phyloP scores from a whole-genome alignment of 2,797 vertebrate species.

The Sphenopsis melanotis region DNA sequence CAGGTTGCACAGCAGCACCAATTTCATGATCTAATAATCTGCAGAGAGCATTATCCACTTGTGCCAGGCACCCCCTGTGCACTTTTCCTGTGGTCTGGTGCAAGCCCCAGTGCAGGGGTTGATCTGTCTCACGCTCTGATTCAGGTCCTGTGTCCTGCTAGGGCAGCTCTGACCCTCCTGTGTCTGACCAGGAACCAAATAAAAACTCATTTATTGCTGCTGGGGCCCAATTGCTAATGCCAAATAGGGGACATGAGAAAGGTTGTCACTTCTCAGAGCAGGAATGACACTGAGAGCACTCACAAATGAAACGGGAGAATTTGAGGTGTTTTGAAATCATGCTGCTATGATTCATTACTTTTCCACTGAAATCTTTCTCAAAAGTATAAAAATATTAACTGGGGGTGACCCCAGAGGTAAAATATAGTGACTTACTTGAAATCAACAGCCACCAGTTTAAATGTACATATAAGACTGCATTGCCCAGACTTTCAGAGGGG shows the following conservation, averaged over 20 bases:
- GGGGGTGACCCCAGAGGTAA: not conserved
- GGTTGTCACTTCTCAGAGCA: not conserved
- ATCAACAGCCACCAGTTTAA: not conserved
- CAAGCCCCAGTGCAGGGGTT: not conserved
- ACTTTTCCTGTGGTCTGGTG: not conserved
- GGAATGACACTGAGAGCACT: not conserved
- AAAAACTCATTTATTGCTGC: not conserved
- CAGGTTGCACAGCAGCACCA: not conserved
- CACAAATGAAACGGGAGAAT: not conserved
- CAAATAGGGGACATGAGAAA: not conserved
- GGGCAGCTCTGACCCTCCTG: not conserved
- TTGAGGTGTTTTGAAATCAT: not conserved
- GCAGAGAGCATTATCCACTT: not conserved
- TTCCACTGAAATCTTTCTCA: not conserved
- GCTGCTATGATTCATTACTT: not conserved
- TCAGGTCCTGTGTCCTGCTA: not conserved
- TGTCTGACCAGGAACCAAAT: not conserved
- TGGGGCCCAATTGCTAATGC: not conserved
- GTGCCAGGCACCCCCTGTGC: not conserved
- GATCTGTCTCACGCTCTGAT: accelerated
- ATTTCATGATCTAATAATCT: not conserved
- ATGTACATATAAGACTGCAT: not conserved
- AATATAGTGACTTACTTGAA: not conserved
- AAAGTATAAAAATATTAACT: not conserved
- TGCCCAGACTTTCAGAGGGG: not conserved